Evolutionary conservation across 64 coral and sea anemone genomes (phyloP).

Genomic region (Montipora cactus): DNA sequence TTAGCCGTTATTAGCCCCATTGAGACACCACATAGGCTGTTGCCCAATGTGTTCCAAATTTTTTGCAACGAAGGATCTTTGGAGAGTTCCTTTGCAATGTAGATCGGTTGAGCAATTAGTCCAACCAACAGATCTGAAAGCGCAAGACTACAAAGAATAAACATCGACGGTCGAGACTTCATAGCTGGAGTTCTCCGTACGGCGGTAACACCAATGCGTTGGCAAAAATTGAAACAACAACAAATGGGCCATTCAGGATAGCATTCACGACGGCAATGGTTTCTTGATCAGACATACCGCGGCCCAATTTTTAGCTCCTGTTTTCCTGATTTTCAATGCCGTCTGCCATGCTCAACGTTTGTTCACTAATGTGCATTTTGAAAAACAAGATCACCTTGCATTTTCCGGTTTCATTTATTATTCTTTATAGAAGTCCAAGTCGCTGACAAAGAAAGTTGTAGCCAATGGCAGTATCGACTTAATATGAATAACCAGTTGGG

Average conservation of each 20-base stretch:
- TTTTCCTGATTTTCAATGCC: too few species aligned
- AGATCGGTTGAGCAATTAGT: constrained; percentile 27
- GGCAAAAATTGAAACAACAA: background rate
- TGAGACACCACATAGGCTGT: background rate
- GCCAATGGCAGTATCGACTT: too few species aligned
- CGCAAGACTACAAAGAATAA: constrained; percentile 34
- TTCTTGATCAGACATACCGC: background rate
- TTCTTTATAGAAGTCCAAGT: too few species aligned
- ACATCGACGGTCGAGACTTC: background rate
- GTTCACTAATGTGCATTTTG: too few species aligned
- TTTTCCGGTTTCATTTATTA: too few species aligned
- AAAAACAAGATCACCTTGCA: too few species aligned
- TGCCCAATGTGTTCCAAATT: background rate
- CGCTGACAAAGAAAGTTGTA: too few species aligned
- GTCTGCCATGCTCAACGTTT: too few species aligned
- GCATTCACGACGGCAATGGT: background rate
- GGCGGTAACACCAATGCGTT: constrained; percentile 28
- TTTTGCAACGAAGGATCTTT: background rate
- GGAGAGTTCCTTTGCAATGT: background rate
- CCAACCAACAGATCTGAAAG: constrained; percentile 45
- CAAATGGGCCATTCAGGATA: background rate
- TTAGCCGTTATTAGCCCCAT: constrained; percentile 1
- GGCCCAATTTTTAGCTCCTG: too few species aligned
- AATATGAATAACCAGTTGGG: too few species aligned
- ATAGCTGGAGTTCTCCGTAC: constrained; percentile 12